Conservation (phyloP, 2,888 invertebrate genomes). For the Caenorhabditis japonica region DNA sequence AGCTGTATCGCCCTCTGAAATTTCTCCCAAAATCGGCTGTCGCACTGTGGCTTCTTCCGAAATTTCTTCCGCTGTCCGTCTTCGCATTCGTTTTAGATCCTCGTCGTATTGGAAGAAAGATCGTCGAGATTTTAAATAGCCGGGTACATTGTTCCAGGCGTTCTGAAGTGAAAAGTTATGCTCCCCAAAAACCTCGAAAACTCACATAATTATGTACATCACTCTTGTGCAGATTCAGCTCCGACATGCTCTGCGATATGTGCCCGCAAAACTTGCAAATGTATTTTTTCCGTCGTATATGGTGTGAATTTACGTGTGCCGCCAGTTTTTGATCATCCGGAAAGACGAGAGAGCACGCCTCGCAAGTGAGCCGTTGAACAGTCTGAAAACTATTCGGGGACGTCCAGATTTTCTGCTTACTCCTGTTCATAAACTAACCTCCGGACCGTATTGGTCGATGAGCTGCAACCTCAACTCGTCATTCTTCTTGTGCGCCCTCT, state of each 20-base stretch:
- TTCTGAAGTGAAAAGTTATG: slow-evolving; percentile 3
- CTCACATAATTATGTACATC: slow-evolving; percentile 61
- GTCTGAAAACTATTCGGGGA: too few relatives aligned
- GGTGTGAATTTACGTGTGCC: slow-evolving; percentile 59
- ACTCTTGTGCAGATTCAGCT: slow-evolving; percentile 70
- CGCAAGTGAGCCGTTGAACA: slow-evolving; percentile 63
- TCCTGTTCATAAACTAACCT: slow-evolving; percentile 39
- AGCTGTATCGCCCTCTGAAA: slow-evolving; percentile 44
- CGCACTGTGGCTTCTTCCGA: not conserved
- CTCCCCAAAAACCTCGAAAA: not conserved
- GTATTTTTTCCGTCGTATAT: slow-evolving; percentile 45
- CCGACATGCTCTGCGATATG: slow-evolving; percentile 64
- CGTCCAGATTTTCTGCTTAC: too few relatives aligned
- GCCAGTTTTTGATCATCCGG: slow-evolving; percentile 63
- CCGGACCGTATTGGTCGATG: slow-evolving; percentile 59
- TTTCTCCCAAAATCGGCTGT: slow-evolving; percentile 26
- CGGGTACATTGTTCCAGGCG: slow-evolving; percentile 27
- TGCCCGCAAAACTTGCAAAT: slow-evolving; percentile 72
- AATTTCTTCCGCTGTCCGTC: slow-evolving; percentile 21
- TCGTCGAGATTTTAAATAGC: slow-evolving; percentile 24
- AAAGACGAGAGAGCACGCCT: slow-evolving; percentile 69
- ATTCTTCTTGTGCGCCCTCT: slow-evolving; percentile 70
- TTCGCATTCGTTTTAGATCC: slow-evolving; percentile 6
- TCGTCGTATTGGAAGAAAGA: slow-evolving; percentile 27
- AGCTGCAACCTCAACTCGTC: slow-evolving; percentile 64